Base-by-base conservation (phyloP, 35 echinoderm and acorn worm species). In the Ophiothrix spiculata region DNA sequence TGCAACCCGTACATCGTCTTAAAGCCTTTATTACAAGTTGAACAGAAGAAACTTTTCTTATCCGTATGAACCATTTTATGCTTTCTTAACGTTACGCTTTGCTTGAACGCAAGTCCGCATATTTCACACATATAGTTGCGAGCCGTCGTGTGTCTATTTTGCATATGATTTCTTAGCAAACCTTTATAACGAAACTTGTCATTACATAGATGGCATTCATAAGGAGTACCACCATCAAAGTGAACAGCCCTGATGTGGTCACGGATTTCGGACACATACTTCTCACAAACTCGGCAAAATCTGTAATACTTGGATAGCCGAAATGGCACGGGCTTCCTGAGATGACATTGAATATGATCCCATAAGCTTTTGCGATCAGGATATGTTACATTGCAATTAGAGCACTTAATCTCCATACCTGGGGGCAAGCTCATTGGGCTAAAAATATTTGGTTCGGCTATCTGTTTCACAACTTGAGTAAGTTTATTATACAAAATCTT, bases 21-120 rank as follows among this genome's bases (percentile, higher is more conserved):
- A 39, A 91, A 80, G 19, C 40, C 77, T 56, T 85, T 91, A 0
- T 83, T 83, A 33, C 89, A 91, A 14, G 85, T 81, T 4, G 77
- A 75, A 79, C 89, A 91, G 84, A 86, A 39, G 39, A 69, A 86
- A 28, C 38, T 36, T 36, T 74, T 75, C 69, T 86, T 74, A 1
- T 38, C 64, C 23, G 75, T 39, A 39, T 86, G 84, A 11, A 69
- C 64, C 36, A 76, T 76, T 19, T 35, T 76, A 31, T 86, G 84
- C 29, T 86, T 69, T 4, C 75, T 76, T 23, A 86, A 74, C 32
- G 64, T 74, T n/a, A 74, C 75, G 28, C 75, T 69, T 37, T 76
- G 75, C 23, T 76, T 76, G 15, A 86, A 86, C 29, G 74, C 84
- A 1, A 74, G 36, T 4, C 84, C 84, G 45, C 84, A 86, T 4